These are phyloP conservation scores for Corythornis cristatus DNA, from an alignment of 2,113 vertebrate genomes.

Conservation along the genomic window DNA sequence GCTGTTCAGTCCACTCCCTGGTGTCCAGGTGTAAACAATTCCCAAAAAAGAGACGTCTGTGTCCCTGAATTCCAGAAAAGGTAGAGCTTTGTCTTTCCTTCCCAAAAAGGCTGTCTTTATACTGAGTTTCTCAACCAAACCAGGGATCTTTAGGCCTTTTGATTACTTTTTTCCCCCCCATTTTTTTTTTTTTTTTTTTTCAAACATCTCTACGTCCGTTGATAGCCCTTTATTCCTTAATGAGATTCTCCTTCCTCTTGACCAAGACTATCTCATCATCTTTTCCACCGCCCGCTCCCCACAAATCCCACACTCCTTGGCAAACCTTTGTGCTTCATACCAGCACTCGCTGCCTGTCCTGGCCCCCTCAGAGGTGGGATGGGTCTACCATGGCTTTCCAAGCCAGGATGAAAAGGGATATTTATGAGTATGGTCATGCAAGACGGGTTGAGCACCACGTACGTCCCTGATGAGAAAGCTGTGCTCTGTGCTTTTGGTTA, in stretches of 20 bases:
- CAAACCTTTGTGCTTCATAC: not conserved
- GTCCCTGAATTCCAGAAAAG: conserved; percentile 55
- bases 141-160: not conserved
- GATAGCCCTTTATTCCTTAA: not conserved
- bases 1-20: conserved; percentile 48
- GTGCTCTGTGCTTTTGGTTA: rapidly evolving
- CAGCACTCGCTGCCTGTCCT: rapidly evolving
- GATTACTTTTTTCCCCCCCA: not conserved
- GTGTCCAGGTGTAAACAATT: conserved; percentile 72
- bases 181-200: not conserved
- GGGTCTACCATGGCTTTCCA: not conserved
- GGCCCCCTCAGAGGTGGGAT: not conserved
- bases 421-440: not conserved
- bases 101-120: conserved; percentile 46
- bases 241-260: not conserved
- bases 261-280: not conserved
- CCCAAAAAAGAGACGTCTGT: conserved; percentile 67
- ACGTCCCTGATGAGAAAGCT: not conserved
- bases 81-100: conserved; percentile 40
- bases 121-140: not conserved
- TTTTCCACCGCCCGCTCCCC: not conserved
- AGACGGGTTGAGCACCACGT: not conserved
- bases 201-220: not conserved
- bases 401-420: not conserved
- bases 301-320: not conserved